Conservation (phyloP, 2,888 invertebrate genomes). For the Euspilapteryx auroguttella region DNA sequence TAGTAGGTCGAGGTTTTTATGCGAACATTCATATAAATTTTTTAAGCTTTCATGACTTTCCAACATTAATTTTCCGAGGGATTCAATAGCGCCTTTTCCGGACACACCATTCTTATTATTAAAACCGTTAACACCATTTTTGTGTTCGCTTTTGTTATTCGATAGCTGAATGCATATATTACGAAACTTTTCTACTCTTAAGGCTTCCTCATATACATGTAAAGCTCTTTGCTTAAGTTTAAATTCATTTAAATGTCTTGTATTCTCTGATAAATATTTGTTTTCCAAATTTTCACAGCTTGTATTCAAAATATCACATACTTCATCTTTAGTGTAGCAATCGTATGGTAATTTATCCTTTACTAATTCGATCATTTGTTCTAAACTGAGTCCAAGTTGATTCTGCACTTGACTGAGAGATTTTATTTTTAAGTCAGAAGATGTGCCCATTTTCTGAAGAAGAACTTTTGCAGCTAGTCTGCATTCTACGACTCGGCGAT, state of each 20-base stretch:
- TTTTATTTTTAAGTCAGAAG: slow-evolving; percentile 66
- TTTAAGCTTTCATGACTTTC: slow-evolving; percentile 86
- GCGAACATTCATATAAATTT: slow-evolving; percentile 90
- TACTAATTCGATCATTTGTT: slow-evolving; percentile 72
- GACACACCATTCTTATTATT: slow-evolving; percentile 10
- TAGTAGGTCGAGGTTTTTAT: slow-evolving; percentile 80
- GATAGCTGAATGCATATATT: slow-evolving; percentile 52
- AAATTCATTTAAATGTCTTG: slow-evolving; percentile 69
- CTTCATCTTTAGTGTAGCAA: slow-evolving; percentile 70
- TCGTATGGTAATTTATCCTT: slow-evolving; percentile 63
- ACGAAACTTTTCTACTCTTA: slow-evolving; percentile 79
- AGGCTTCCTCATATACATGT: slow-evolving; percentile 91
- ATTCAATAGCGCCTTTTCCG: slow-evolving; percentile 34
- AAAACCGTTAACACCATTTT: slow-evolving; percentile 16
- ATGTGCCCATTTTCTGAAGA: slow-evolving; percentile 20
- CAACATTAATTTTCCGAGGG: slow-evolving; percentile 82
- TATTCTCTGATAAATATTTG: slow-evolving; percentile 47
- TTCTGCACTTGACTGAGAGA: slow-evolving; percentile 78
- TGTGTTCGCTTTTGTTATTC: slow-evolving; percentile 16
- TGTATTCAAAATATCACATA: slow-evolving; percentile 63
- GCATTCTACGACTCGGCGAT: slow-evolving; percentile 93
- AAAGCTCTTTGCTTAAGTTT: slow-evolving; percentile 83
- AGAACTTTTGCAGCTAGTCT: slow-evolving; percentile 83
- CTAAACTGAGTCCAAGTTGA: slow-evolving; percentile 61
- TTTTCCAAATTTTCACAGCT: slow-evolving; percentile 62